Base-by-base conservation (phyloP, 1,140 invertebrate species). In the Drosophila melanica region DNA sequence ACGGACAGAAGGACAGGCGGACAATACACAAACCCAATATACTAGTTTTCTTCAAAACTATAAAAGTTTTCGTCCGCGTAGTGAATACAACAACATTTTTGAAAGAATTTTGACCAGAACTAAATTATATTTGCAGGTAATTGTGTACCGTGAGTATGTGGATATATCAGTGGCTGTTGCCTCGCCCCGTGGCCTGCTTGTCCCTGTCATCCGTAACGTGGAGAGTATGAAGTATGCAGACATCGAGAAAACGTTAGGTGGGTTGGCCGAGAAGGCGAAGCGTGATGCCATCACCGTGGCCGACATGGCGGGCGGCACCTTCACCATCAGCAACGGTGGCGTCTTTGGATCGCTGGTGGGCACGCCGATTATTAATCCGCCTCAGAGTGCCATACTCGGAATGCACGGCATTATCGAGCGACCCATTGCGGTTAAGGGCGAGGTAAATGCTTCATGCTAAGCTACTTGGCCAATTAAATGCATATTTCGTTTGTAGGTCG, bases 281-380 rank as follows among this genome's bases (percentile, higher is more conserved):
- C 95, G 94, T 75, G 97, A 97, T 69, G 94, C 94, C 62, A 92
- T 99, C 66, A 97, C 98, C 1, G 96, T 99, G 54, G 98, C 99
- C 93, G 99, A 99, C 87, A 99, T 99, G 98, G 98, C 99, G 92
- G 99, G 99, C 50, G 99, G 99, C 27, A 99, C 99, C 8, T 99
- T 99, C 90, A 99, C 99, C 11, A 99, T 99, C 78, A 98, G 98
- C 90, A 99, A 99, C 92, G 99, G 99, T 8, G 99, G 99, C 18
- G 98, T 99, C 0, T 99, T 99, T 92, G 99, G 99, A 14, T 99
- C 98, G 0, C 92, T 99, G 20, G 95, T 99, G 94, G 98, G 99
- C 60, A 99, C 98, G 0, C 99, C 99, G 2, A 99, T 99, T 75
- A 99, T 99, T 60, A 99, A 99, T 93, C 98, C 98, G 51, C 99